phyloP scores from a whole-genome alignment of 2,888 invertebrate genomes.

The Leptinotarsa juncta region DNA sequence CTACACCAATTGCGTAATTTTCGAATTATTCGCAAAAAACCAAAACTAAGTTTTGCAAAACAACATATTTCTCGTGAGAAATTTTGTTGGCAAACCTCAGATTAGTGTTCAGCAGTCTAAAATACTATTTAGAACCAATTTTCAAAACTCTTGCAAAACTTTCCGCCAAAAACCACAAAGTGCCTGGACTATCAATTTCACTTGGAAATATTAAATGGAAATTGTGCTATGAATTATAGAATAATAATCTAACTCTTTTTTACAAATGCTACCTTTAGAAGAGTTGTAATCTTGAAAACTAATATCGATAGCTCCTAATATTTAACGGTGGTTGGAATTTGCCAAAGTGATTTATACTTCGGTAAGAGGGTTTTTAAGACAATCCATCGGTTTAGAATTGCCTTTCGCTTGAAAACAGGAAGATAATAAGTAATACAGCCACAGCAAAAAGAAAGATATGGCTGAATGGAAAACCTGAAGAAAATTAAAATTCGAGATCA shows the following conservation, averaged over 20 bases:
- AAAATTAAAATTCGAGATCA: not conserved
- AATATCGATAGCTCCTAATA: slow-evolving; percentile 9
- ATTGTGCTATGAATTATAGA: not conserved
- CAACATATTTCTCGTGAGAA: too few species aligned
- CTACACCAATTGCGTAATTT: too few species aligned
- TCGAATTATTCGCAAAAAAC: too few species aligned
- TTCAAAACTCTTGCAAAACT: too few species aligned
- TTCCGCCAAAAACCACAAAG: too few species aligned
- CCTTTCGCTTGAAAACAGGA: not conserved
- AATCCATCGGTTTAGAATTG: not conserved
- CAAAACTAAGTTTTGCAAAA: too few species aligned
- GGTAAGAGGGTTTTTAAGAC: not conserved
- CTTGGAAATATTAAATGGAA: not conserved
- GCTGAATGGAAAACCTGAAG: slow-evolving; percentile 11
- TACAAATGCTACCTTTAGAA: not conserved
- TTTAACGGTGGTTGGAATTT: not conserved
- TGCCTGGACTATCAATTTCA: not conserved
- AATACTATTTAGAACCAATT: too few species aligned
- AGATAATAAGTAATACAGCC: slow-evolving; percentile 10
- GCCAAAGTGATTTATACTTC: slow-evolving; percentile 7
- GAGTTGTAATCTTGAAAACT: not conserved
- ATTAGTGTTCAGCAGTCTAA: too few species aligned
- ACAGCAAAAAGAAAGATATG: slow-evolving; percentile 4
- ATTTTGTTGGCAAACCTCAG: too few species aligned
- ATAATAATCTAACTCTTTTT: not conserved